Evolutionary conservation across 1,140 invertebrate genomes (phyloP), one percentile per base, ranked within the genome.

Genomic region (Lasioglossum baleicum): DNA sequence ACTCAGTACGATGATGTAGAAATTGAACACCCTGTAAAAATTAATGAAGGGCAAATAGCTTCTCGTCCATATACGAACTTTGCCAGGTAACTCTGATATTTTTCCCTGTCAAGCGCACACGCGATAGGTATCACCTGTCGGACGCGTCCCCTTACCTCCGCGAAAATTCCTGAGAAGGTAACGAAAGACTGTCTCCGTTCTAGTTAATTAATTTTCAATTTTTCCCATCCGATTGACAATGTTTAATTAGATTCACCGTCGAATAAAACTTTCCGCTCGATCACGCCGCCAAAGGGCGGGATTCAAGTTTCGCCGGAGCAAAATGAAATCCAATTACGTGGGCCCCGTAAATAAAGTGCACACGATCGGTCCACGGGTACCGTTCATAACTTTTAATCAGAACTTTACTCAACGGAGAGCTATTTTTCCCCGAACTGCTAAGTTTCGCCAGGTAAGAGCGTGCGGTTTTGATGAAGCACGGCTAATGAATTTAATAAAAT

Each of bases 381-480:
- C 74, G 74, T 75, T 63, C 66, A 70, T 77, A 78, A 78, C 69
- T 78, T 78, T 78, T 78, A 65, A 78, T 78, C 76, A 77, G 69
- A 78, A 72, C 69, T 78, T 78, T 73, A 17, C 61, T 20, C 15
- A 26, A 56, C 76, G n/a, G 56, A 40, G 26, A 35, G 69, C 58
- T 78, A 65, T 78, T 78, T 78, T 78, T 78, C 60, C 66, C 58
- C 66, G 48, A 64, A 78, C 60, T 35, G 48, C 35, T 73, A 78
- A 78, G 58, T 78, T 78, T 26, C 76, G 17, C 11, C 56, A 11
- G 13, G 35, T n/a, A 40, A 58, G 53, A 44, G 35, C 53, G 67
- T 40, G 68, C 58, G 35, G 69, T 64, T 64, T 53, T 78, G 6
- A 78, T 53, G 44, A 44, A 65, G 13, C 69, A 64, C 61, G 76